Conservation (phyloP, 2,888 invertebrate genomes). For the Heliothis peltigera region DNA sequence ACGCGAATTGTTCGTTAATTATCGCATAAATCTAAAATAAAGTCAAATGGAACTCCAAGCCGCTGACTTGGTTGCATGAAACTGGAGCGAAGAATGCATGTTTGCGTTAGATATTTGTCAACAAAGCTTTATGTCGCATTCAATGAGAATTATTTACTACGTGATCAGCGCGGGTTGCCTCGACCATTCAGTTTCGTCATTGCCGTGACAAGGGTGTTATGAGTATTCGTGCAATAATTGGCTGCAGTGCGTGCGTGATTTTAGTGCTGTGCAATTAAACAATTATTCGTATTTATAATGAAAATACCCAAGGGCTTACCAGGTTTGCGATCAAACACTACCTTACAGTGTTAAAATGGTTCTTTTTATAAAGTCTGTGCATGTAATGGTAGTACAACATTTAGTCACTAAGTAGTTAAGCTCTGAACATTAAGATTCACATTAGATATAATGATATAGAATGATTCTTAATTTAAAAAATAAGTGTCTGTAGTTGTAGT, state of each 20-base stretch:
- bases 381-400: no score
- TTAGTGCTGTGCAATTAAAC: conserved; percentile 25
- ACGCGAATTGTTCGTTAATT: conserved; percentile 39
- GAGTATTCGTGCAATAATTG: conserved; percentile 25
- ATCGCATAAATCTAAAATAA: conserved; percentile 43
- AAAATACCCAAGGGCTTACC: conserved; percentile 12
- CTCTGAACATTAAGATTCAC: no score
- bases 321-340: conserved; percentile 24
- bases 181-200: conserved; percentile 62
- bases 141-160: conserved; percentile 67
- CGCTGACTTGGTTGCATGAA: conserved; percentile 51
- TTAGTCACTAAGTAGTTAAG: no score
- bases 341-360: not conserved
- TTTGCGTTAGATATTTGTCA: conserved; percentile 80
- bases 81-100: conserved; percentile 73
- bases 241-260: conserved; percentile 27
- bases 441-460: no score
- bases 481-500: no score
- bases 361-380: not conserved
- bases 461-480: no score
- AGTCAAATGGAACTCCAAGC: conserved; percentile 29
- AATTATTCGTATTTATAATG: conserved; percentile 21
- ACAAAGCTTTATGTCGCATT: conserved; percentile 74
- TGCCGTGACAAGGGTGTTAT: conserved; percentile 45
- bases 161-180: conserved; percentile 27